phyloP scores from a whole-genome alignment of 2,113 vertebrate genomes.

The Scytalopus superciliaris region DNA sequence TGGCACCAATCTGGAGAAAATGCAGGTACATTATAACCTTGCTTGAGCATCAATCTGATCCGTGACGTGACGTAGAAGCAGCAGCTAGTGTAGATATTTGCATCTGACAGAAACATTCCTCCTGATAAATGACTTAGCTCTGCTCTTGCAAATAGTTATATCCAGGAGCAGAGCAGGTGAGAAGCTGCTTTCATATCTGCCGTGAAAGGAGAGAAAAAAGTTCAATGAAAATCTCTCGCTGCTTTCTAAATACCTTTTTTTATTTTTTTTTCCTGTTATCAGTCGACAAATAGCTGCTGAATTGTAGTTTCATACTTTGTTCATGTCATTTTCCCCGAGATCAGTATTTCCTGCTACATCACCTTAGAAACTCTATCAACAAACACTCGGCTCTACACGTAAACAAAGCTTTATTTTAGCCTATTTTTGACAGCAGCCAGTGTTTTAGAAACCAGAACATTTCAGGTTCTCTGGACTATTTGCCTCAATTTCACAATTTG shows the following conservation, averaged over 20 bases:
- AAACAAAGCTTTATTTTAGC: constrained; percentile 60
- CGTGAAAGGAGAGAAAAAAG: neutral
- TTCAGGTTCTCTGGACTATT: constrained; percentile 11
- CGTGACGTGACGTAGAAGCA: neutral
- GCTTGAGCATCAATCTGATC: neutral
- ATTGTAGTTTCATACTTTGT: constrained; percentile 35
- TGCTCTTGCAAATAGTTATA: neutral
- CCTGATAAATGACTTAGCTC: neutral
- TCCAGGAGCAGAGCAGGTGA: neutral
- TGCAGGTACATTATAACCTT: constrained; percentile 52
- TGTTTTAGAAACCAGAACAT: constrained; percentile 10
- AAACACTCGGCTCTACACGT: constrained; percentile 15
- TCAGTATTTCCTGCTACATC: constrained; percentile 59
- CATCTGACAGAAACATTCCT: neutral
- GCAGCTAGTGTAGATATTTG: neutral
- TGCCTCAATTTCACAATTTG: constrained; percentile 32
- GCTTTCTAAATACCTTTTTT: neutral
- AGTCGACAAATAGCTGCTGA: constrained; percentile 27
- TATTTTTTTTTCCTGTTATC: neutral
- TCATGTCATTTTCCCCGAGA: constrained; percentile 32
- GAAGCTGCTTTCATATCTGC: neutral
- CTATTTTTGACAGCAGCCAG: constrained; percentile 32
- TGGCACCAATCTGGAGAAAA: constrained; percentile 44
- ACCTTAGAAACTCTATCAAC: constrained; percentile 65
- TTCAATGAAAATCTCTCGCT: neutral